A percentile compares a stretch with the other conserved stretches of the same genome.
Conservation (phyloP, 2,888 invertebrate genomes). For the Eudasyphora cyanicolor region DNA sequence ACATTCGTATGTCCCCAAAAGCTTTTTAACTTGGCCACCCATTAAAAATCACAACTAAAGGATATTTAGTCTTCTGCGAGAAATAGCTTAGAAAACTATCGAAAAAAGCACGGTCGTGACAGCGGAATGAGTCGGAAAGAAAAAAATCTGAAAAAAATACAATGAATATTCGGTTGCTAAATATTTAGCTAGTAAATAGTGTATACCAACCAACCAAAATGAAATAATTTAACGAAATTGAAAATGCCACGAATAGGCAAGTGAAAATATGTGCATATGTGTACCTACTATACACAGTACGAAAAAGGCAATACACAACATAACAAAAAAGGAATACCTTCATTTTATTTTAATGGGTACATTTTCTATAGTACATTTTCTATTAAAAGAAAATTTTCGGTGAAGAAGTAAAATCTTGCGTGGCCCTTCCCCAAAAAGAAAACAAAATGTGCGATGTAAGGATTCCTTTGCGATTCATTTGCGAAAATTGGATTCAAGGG, state of each 20-base stretch:
- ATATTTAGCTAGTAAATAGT: conserved; percentile 21
- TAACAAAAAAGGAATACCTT: background rate
- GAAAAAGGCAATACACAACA: background rate
- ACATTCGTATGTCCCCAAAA: conserved; percentile 46
- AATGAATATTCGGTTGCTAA: conserved; percentile 14
- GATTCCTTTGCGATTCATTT: conserved; percentile 7
- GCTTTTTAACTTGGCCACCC: conserved; percentile 47
- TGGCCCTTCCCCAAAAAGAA: background rate
- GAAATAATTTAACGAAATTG: background rate
- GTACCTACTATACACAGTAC: background rate
- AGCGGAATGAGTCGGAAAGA: conserved; percentile 52
- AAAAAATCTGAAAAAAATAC: conserved; percentile 33
- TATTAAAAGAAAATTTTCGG: conserved; percentile 1
- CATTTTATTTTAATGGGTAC: background rate
- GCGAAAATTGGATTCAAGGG: background rate
- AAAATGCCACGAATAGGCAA: background rate
- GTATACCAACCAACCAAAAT: background rate
- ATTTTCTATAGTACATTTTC: conserved; percentile 18
- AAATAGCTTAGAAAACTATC: conserved; percentile 51
- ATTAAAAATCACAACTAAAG: conserved; percentile 33
- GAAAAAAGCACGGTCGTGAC: conserved; percentile 2
- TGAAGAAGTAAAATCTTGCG: background rate
- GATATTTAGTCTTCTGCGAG: conserved; percentile 54
- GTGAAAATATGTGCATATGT: background rate
- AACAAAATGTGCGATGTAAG: background rate